Percentiles rank a stretch among this genome's conserved stretches.
phyloP scores from a whole-genome alignment of 2,797 vertebrate genomes.

The Jordanella pulchra region DNA sequence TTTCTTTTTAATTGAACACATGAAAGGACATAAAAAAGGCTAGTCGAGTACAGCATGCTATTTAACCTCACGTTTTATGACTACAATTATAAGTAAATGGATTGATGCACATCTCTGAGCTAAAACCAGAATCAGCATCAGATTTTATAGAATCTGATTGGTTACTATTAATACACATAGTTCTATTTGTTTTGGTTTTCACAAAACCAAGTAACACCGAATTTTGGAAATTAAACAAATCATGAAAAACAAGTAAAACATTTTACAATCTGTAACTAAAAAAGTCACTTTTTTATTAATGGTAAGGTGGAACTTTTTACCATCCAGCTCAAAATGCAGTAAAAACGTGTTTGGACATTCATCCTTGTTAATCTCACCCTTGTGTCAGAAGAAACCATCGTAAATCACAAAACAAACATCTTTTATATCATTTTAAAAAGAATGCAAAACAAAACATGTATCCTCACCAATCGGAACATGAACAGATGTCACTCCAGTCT shows the following conservation, averaged over 20 bases:
- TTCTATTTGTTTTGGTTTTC: neutral
- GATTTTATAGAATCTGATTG: neutral
- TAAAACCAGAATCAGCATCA: neutral
- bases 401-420: neutral
- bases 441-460: neutral
- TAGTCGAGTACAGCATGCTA: too few species aligned
- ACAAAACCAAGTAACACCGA: too few species aligned
- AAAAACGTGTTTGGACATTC: neutral
- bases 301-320: neutral
- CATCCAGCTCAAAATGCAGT: neutral
- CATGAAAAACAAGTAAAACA: neutral
- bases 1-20: too few species aligned
- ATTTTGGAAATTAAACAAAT: neutral
- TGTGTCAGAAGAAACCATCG: neutral
- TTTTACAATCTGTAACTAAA: neutral
- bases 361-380: neutral
- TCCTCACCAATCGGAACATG: constrained; percentile 92
- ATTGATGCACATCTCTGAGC: neutral
- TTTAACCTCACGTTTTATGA: too few species aligned
- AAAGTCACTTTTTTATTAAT: neutral
- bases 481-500: constrained; percentile 83
- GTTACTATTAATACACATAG: neutral
- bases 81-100: neutral
- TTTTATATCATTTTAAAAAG: neutral
- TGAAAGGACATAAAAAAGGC: too few species aligned